phyloP scores from a whole-genome alignment of 2,113 vertebrate species.

The Nansenia antarctica region DNA sequence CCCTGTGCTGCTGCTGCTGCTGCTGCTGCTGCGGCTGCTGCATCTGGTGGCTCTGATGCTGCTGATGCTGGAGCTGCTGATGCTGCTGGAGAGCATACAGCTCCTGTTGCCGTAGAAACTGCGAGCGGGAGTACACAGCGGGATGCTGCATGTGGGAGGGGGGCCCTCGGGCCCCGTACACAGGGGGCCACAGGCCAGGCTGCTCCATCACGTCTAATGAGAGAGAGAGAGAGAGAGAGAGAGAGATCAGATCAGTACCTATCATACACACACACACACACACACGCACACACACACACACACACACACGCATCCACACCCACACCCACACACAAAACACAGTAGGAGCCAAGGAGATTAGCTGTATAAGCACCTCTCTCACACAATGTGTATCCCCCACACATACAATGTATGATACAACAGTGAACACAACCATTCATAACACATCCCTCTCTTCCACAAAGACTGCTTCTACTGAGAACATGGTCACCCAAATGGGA shows the following conservation, averaged over 20 bases:
- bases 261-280: background rate
- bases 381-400: background rate
- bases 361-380: background rate
- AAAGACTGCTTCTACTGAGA: constrained; percentile 44
- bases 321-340: constrained; percentile 2
- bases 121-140: constrained; percentile 88
- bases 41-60: constrained; percentile 73
- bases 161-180: constrained; percentile 88
- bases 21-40: constrained; percentile 77
- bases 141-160: constrained; percentile 92
- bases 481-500: constrained; percentile 51
- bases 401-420: constrained; percentile 12
- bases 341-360: background rate
- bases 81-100: constrained; percentile 91
- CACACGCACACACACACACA: background rate
- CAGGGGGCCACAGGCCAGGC: constrained; percentile 92
- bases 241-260: constrained; percentile 28
- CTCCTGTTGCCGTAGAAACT: constrained; percentile 96
- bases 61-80: constrained; percentile 80
- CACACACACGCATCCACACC: constrained; percentile 22
- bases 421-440: constrained; percentile 26
- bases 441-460: constrained; percentile 11
- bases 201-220: constrained; percentile 96
- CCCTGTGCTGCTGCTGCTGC: constrained; percentile 44
- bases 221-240: constrained; percentile 34